Base-by-base conservation (phyloP, 2,113 vertebrate species). In the Sorex fumeus region DNA sequence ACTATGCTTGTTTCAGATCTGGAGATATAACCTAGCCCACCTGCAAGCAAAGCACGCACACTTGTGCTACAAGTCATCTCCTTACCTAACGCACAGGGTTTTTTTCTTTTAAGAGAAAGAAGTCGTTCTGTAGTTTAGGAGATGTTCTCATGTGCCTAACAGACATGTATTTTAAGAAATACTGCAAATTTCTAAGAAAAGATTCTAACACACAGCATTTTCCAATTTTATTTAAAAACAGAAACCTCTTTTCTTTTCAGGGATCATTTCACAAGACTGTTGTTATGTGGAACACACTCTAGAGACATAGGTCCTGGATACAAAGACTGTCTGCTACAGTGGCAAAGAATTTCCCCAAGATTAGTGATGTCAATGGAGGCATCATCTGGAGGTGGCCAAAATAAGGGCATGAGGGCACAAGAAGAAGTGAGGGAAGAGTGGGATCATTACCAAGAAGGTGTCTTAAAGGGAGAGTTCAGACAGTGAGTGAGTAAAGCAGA, bases 71-170 rank as follows among this genome's bases (percentile, higher is more conserved):
- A 19, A 60, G 18, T 23, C 57, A 60, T 21, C 57, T 60, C 19
- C 57, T 60, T 60, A 6, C 18, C 19, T 23, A 21, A 19, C 18
- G 23, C 19, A 60, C 57, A 60, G 47, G 13, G 47, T 50, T 13
- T 13, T 7, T 13, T 62, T n/a, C n/a, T n/a, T 43, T 57, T 62
- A 90, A 87, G 76, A 80, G 76, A 71, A 77, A 27, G 15, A 60
- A 10, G 12, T 83, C 72, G 70, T 88, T 95, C 47, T 62, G 16
- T 36, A 43, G 60, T 67, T 88, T 32, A 76, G 47, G 47, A 95
- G 79, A 87, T 69, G 19, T 27, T 80, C 32, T 85, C 34, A 23
- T 27, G 45, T 45, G 25, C n/a, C 66, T 32, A 40, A 67, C 25
- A 18, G 67, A 45, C 27, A 45, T 1, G 16, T 34, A 16, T 12